Base-by-base conservation (phyloP, 1,140 invertebrate genomes). In the Olivierus martensii region DNA sequence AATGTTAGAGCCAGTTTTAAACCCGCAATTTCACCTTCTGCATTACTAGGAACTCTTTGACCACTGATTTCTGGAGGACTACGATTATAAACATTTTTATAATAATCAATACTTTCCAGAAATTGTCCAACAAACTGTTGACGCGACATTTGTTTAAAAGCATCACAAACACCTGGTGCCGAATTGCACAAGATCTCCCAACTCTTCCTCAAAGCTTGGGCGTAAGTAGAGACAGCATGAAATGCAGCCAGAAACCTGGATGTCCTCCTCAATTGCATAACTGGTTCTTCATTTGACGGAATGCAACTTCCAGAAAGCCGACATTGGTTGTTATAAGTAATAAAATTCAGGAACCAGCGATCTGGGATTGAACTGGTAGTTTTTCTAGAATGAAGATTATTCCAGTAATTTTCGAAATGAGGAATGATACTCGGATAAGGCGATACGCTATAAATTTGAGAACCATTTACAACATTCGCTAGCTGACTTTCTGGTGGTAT, bases 181-280 rank as follows among this genome's bases (percentile, higher is more conserved):
- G 49, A 48, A 7, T 58, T 53, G 59, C 71, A 73, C 35, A 64
- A 59, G 14, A 51, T 56, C 6, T 49, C 47, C 60, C 71, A 70
- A 3, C 71, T 71, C 19, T 63, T 63, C 10, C 64, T 64, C 28
- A 71, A 59, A 0, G 69, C 69, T 43, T 59, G 60, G 21, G 70
- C 69, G 52, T 70, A 69, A 1, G 67, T 64, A 49, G 65, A 71
- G 7, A 72, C 62, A 9, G 68, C 63, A 55, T 71, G 69, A 3
- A 73, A 59, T 5, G 68, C 65, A 3, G 70, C 66, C 28, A 70
- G 62, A 7, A 71, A 69, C 54, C 65, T 65, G 49, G 60, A 63
- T 48, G 66, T 62, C 51, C 48, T 58, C 2, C 46, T 48, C 49
- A 62, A 62, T 41, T 51, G 51, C 38, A 58, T 44, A 22, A 57